These are phyloP conservation scores for Parnassius mnemosyne DNA, from an alignment of 2,888 invertebrate genomes.

Conservation along the genomic window DNA sequence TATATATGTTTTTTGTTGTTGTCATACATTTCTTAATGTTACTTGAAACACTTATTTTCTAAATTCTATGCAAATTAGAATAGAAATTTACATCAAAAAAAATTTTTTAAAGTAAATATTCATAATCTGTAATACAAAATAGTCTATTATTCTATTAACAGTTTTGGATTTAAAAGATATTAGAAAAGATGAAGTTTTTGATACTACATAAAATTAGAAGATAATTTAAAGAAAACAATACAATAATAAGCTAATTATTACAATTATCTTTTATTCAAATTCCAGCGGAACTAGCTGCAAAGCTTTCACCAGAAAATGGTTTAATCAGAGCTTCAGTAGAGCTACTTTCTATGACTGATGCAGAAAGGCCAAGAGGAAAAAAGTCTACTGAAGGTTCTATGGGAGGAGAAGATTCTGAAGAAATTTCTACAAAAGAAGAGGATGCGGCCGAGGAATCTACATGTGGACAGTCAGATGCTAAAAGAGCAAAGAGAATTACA, in stretches of 20 bases:
- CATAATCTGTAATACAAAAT: too few species aligned
- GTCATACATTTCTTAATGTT: too few species aligned
- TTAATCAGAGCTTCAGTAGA: slow-evolving; percentile 90
- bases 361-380: slow-evolving; percentile 83
- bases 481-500: slow-evolving; percentile 66
- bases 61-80: too few species aligned
- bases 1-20: too few species aligned
- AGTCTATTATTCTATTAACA: too few species aligned
- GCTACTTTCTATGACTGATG: slow-evolving; percentile 85
- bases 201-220: neutral
- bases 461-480: slow-evolving; percentile 65
- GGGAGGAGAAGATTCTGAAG: slow-evolving; percentile 35
- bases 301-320: slow-evolving; percentile 86
- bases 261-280: slow-evolving; percentile 9
- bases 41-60: too few species aligned
- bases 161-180: too few species aligned
- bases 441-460: slow-evolving; percentile 46
- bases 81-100: too few species aligned
- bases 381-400: slow-evolving; percentile 32
- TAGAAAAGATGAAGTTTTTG: neutral
- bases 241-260: neutral
- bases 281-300: slow-evolving; percentile 78
- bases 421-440: slow-evolving; percentile 29
- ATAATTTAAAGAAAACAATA: neutral
- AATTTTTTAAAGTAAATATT: too few species aligned